Evolutionary conservation across 2,113 vertebrate genomes (phyloP), one percentile per base, ranked within the genome.

Genomic region (Struthidea cinerea): DNA sequence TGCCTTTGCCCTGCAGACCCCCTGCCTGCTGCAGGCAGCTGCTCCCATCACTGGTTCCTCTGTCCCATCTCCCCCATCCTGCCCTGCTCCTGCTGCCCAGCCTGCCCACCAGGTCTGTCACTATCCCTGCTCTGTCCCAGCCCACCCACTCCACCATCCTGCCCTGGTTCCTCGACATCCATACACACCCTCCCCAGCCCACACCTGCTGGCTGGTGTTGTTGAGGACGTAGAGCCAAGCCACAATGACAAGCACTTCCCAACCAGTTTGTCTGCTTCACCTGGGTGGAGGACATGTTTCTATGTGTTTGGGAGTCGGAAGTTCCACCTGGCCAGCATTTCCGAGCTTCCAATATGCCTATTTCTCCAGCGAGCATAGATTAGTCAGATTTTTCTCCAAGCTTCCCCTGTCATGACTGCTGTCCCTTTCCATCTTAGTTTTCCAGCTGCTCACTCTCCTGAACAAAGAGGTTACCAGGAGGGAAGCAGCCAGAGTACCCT

Each of bases 331-430:
- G 77, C 4, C 7, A 9, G 7, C 46, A 26, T 56, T 83, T 42
- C 73, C 70, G 61, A n/a, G 46, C 8, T 57, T 4, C n/a, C 13
- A 16, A 4, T 1, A 1, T 3, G 20, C 5, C 24, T 57, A 7
- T 33, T 76, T 76, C 57, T 35, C 19, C 74, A 87, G 22, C 14
- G 28, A 49, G 28, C 8, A 5, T 13, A 41, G 28, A 23, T 71
- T 23, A 39, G 32, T 20, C 53, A 68, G 37, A 19, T 53, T 90
- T 15, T 55, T 50, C 63, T 84, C 52, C 57, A 75, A 35, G 37
- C 26, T 76, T 79, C 19, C 19, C 27, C 26, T 76, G 10, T 37
- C 68, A 22, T 1, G 13, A 14, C 12, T 56, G 17, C 47, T 67
- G 13, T 47, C n/a, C 27, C n/a, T 77, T 84, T 73, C 18, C n/a